Base-by-base conservation (phyloP, 2,797 vertebrate genomes). In the Loris lydekkerianus region DNA sequence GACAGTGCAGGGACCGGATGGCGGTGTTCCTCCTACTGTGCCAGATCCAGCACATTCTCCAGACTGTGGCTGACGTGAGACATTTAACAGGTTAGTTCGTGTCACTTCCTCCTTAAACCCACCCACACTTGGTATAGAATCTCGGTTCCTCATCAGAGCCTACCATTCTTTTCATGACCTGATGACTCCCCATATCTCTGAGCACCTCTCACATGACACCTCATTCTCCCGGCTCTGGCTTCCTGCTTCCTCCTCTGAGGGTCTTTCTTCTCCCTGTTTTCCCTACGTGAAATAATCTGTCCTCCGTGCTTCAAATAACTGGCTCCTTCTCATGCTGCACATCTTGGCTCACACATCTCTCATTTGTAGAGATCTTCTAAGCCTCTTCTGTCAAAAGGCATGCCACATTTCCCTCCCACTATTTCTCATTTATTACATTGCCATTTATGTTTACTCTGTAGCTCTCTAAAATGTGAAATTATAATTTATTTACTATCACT, bases 41-140 rank as follows among this genome's bases (percentile, higher is more conserved):
- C 13, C 31, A 20, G 56, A 92, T 5, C 4, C 10, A 92, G 14
- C 3, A 18, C n/a, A 43, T 72, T 56, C 43, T 76, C 40, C 25
- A 34, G 7, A 21, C 6, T 37, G 20, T 75, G n/a, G 58, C 53
- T 63, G 61, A 40, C 40, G 43, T 77, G 34, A 94, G 46, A 60
- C 78, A 72, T 70, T 73, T 23, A 72, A 34, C 70, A 96, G 78
- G 37, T n/a, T 67, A 76, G 7, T 27, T 69, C 7, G 80, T 93
- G 29, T 46, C 29, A 61, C 15, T 87, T 43, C 5, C 73, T 73
- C 46, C 5, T 87, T 43, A 77, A 94, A 53, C 31, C 1, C 18
- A 23, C 43, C 27, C 7, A 10, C 4, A 25, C 17, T 92, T 86
- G 46, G 18, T 72, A 15, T 60, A 72, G 31, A 94, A 81, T 20